A percentile compares a stretch with the other conserved stretches of the same genome.
phyloP scores from a whole-genome alignment of 2,797 vertebrate genomes.

The Sphenodon punctatus region DNA sequence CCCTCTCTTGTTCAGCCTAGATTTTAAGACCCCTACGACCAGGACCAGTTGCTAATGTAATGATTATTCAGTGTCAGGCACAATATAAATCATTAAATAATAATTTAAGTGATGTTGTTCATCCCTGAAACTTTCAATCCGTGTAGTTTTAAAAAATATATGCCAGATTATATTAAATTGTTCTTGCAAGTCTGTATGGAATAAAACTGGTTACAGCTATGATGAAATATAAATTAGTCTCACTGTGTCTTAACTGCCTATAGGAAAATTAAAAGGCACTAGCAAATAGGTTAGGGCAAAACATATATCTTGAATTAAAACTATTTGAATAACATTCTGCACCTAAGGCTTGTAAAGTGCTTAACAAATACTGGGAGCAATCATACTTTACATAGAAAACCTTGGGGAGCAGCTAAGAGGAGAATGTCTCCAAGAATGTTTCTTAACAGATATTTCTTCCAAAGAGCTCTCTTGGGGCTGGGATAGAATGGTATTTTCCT shows the following conservation, averaged over 20 bases:
- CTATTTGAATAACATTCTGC: background rate
- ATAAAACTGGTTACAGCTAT: background rate
- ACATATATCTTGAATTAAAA: constrained; percentile 4
- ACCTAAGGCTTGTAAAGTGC: background rate
- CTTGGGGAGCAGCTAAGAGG: background rate
- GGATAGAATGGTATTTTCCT: background rate
- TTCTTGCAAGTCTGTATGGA: background rate
- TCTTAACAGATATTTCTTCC: background rate
- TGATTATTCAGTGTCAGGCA: no score
- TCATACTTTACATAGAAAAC: constrained; percentile 1
- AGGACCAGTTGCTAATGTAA: no score
- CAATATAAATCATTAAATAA: no score
- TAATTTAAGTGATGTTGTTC: background rate
- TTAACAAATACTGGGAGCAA: background rate
- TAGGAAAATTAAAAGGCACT: background rate
- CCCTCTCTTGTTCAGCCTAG: no score
- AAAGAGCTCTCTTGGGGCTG: background rate
- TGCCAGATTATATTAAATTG: background rate
- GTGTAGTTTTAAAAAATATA: background rate
- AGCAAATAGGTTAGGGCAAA: background rate
- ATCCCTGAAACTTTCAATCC: background rate
- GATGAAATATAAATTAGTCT: background rate
- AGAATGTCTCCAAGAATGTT: background rate
- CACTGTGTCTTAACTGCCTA: background rate
- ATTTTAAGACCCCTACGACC: no score